Percentiles rank a stretch among this genome's conserved stretches.
These are phyloP conservation scores for Amphipyra berbera DNA, from an alignment of 2,888 invertebrate genomes.

Conservation along the genomic window DNA sequence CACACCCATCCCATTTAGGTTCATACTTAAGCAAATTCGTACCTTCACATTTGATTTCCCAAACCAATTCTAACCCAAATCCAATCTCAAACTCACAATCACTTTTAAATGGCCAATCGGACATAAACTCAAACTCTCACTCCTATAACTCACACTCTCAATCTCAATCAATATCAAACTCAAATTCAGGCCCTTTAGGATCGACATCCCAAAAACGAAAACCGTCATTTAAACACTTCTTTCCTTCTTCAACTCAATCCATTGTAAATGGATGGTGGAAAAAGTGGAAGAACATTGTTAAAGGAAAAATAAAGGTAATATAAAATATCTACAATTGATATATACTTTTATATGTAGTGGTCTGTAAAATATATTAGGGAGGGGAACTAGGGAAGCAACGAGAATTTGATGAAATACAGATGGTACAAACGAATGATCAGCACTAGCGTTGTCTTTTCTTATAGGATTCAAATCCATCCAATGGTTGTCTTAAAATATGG, in stretches of 20 bases:
- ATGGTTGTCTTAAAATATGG: too few relatives aligned
- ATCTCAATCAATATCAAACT: background rate
- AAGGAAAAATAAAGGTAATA: slow-evolving; percentile 35
- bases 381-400: background rate
- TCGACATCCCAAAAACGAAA: background rate
- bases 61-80: background rate
- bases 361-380: background rate
- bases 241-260: slow-evolving; percentile 4
- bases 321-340: background rate
- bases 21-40: slow-evolving; percentile 11
- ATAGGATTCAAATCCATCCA: too few relatives aligned
- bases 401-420: background rate
- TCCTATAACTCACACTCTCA: slow-evolving; percentile 8
- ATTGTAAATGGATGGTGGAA: slow-evolving; percentile 28
- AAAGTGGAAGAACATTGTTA: slow-evolving; percentile 23
- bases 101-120: background rate
- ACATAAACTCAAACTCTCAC: slow-evolving; percentile 1
- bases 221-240: background rate
- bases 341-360: background rate
- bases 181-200: slow-evolving; percentile 1
- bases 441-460: too few relatives aligned
- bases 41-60: background rate
- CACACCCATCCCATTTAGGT: background rate
- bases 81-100: background rate
- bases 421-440: too few relatives aligned